A percentile compares a stretch with the other conserved stretches of the same genome.
These are phyloP conservation scores for Bovichtus diacanthus DNA, from an alignment of 2,797 vertebrate species.

Conservation along the genomic window DNA sequence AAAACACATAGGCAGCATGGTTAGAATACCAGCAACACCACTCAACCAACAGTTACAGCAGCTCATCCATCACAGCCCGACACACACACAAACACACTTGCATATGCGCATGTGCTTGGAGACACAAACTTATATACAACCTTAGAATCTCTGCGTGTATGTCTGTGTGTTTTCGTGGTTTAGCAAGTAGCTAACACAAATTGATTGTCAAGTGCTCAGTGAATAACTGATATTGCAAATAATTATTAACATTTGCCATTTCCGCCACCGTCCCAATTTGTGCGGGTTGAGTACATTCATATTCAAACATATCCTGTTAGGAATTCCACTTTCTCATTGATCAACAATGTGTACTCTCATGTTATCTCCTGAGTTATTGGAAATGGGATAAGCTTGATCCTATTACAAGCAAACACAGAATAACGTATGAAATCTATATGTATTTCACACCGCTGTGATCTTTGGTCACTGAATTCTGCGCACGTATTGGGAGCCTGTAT, in stretches of 20 bases:
- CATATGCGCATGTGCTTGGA: slow-evolving; percentile 39
- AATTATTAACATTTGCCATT: slow-evolving; percentile 43
- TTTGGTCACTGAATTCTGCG: slow-evolving; percentile 74
- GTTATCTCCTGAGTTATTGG: slow-evolving; percentile 76
- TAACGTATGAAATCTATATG: slow-evolving; percentile 81
- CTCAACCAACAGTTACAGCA: slow-evolving; percentile 53
- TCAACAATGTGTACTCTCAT: slow-evolving; percentile 66
- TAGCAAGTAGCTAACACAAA: slow-evolving; percentile 50
- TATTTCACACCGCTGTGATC: slow-evolving; percentile 80
- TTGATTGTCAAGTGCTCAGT: slow-evolving; percentile 54
- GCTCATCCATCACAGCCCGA: slow-evolving; percentile 73
- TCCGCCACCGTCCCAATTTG: slow-evolving; percentile 53
- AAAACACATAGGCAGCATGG: slow-evolving; percentile 77
- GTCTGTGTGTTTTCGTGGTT: slow-evolving; percentile 18
- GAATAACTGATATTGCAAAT: slow-evolving; percentile 48
- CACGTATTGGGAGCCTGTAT: slow-evolving; percentile 80
- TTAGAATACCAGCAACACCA: slow-evolving; percentile 82
- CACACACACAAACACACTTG: slow-evolving; percentile 41
- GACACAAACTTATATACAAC: slow-evolving; percentile 35
- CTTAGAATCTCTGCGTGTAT: slow-evolving; percentile 18
- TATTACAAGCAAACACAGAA: slow-evolving; percentile 77
- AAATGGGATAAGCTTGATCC: slow-evolving; percentile 77
- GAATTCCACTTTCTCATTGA: slow-evolving; percentile 68
- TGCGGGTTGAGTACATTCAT: slow-evolving; percentile 42
- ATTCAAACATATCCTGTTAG: slow-evolving; percentile 23